A percentile compares a stretch with the other conserved stretches of the same genome.
Conservation (phyloP, 2,113 vertebrate species). For the Dasyprocta punctata region DNA sequence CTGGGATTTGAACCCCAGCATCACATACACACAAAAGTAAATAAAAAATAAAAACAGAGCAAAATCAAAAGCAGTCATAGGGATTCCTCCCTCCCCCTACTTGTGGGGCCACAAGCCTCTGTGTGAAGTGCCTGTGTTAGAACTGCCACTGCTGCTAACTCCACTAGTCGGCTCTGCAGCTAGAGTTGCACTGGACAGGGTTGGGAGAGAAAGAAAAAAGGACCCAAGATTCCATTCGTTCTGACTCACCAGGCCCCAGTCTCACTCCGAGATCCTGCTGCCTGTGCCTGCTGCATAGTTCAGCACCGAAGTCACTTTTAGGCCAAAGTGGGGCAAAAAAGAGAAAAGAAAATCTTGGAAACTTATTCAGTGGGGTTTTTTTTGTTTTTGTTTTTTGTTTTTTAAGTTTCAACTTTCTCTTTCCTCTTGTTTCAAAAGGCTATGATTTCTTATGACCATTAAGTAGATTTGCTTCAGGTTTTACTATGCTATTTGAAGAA, state of each 20-base stretch:
- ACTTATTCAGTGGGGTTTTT: background rate
- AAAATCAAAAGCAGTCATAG: too few species aligned
- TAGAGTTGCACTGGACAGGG: background rate
- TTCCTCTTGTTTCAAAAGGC: background rate
- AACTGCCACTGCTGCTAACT: too few species aligned
- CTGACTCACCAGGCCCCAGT: background rate
- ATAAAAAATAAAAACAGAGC: background rate
- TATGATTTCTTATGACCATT: background rate
- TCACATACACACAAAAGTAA: background rate
- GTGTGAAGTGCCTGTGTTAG: background rate
- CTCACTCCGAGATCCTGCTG: background rate
- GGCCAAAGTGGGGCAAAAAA: background rate
- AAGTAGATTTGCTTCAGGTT: background rate
- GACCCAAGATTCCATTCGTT: background rate
- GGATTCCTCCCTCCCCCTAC: background rate
- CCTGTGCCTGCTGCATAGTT: background rate
- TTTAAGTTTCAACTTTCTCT: background rate
- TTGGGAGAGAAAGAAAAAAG: background rate
- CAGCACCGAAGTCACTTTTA: background rate
- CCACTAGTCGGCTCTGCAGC: background rate
- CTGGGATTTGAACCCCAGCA: background rate
- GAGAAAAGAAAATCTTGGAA: background rate
- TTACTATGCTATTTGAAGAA: background rate
- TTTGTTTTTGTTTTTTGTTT: too few species aligned
- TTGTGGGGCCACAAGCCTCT: background rate